A percentile compares a stretch with the other conserved stretches of the same genome.
Conservation (phyloP, 1,140 invertebrate genomes). For the Acromyrmex charruanus region DNA sequence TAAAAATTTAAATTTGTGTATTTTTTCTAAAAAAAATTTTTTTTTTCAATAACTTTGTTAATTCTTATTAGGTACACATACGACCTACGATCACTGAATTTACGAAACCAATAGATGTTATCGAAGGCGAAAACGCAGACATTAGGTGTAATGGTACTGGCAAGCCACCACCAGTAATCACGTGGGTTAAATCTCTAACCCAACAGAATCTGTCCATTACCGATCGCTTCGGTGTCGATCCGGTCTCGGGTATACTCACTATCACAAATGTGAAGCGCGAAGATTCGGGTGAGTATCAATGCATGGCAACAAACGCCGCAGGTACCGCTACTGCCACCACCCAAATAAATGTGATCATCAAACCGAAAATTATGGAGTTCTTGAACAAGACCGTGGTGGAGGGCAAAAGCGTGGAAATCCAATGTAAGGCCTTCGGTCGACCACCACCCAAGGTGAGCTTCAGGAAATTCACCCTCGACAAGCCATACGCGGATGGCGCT, state of each 20-base stretch:
- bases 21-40: neutral
- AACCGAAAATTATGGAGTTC: conserved; percentile 93
- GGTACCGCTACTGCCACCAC: conserved; percentile 90
- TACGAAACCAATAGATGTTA: conserved; percentile 87
- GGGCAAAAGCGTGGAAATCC: conserved; percentile 89
- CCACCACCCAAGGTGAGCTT: conserved; percentile 93
- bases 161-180: conserved; percentile 93
- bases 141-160: conserved; percentile 93
- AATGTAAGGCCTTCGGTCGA: conserved; percentile 92
- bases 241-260: conserved; percentile 89
- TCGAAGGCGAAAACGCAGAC: conserved; percentile 92
- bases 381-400: conserved; percentile 91
- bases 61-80: conserved; percentile 89
- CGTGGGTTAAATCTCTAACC: conserved; percentile 91
- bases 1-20: neutral
- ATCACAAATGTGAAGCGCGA: conserved; percentile 92
- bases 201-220: conserved; percentile 90
- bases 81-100: conserved; percentile 89
- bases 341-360: conserved; percentile 90
- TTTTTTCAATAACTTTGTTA: neutral
- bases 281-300: conserved; percentile 93
- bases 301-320: conserved; percentile 93
- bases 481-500: conserved; percentile 88
- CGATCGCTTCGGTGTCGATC: conserved; percentile 92
- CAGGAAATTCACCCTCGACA: conserved; percentile 88